phyloP scores from a whole-genome alignment of 2,888 invertebrate genomes.

The Pollenia angustigena region DNA sequence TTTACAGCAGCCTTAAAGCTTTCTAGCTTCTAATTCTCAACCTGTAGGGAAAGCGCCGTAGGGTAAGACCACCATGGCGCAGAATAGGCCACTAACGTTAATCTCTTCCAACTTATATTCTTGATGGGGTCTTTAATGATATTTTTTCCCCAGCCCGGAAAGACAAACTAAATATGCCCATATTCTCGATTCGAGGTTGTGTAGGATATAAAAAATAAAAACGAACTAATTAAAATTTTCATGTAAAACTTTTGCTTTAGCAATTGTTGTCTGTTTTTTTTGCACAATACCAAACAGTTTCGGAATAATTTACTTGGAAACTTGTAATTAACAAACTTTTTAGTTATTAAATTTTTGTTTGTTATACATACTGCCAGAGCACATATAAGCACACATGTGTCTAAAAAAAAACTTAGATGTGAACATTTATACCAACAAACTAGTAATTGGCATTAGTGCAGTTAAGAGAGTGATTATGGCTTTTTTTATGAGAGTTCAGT shows the following conservation, averaged over 20 bases:
- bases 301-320: conserved; percentile 50
- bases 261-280: conserved; percentile 28
- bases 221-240: conserved; percentile 41
- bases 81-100: too few relatives aligned
- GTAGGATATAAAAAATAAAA: too few relatives aligned
- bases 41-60: too few relatives aligned
- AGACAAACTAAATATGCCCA: too few relatives aligned
- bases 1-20: too few relatives aligned
- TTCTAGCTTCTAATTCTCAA: too few relatives aligned
- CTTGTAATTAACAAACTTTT: conserved; percentile 65
- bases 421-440: neutral
- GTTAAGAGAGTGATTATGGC: conserved; percentile 54
- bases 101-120: too few relatives aligned
- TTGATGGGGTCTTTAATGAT: too few relatives aligned
- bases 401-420: neutral
- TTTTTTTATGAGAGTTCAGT: neutral
- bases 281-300: conserved; percentile 38
- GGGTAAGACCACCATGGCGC: too few relatives aligned
- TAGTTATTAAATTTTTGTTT: neutral
- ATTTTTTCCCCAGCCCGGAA: too few relatives aligned
- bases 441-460: conserved; percentile 23
- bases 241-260: conserved; percentile 15
- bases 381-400: conserved; percentile 1
- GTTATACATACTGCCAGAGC: neutral
- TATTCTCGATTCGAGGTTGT: too few relatives aligned